phyloP scores from a whole-genome alignment of 1,140 invertebrate genomes.

The Lasaia peninsularis region DNA sequence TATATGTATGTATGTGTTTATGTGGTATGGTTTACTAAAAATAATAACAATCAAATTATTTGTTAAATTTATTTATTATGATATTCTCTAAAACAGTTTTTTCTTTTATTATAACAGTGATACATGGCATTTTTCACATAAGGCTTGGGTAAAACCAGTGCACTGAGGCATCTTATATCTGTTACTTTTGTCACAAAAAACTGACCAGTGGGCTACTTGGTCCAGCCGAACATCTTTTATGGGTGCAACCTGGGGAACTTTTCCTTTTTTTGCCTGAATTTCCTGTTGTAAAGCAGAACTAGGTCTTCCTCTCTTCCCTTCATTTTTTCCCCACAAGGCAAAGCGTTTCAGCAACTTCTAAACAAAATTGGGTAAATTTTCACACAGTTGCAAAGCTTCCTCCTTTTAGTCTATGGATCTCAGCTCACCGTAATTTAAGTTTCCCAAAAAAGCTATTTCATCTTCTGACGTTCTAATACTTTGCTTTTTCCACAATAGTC shows the following conservation, averaged over 20 bases:
- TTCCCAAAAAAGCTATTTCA: too few relatives aligned
- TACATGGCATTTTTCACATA: not conserved
- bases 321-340: not conserved
- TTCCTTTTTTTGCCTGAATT: not conserved
- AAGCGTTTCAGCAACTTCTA: not conserved
- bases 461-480: too few relatives aligned
- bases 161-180: not conserved
- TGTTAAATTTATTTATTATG: not conserved
- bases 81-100: not conserved
- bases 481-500: too few relatives aligned
- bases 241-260: too few relatives aligned
- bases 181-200: too few relatives aligned
- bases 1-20: not conserved
- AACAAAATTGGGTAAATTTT: too few relatives aligned
- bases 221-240: too few relatives aligned
- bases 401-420: too few relatives aligned
- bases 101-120: not conserved
- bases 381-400: not conserved
- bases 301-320: not conserved
- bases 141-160: not conserved
- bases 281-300: not conserved
- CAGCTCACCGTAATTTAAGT: too few relatives aligned
- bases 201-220: too few relatives aligned
- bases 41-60: not conserved
- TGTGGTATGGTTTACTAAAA: not conserved